phyloP scores from a whole-genome alignment of 1,140 invertebrate species.

The Agrypnia vestita region DNA sequence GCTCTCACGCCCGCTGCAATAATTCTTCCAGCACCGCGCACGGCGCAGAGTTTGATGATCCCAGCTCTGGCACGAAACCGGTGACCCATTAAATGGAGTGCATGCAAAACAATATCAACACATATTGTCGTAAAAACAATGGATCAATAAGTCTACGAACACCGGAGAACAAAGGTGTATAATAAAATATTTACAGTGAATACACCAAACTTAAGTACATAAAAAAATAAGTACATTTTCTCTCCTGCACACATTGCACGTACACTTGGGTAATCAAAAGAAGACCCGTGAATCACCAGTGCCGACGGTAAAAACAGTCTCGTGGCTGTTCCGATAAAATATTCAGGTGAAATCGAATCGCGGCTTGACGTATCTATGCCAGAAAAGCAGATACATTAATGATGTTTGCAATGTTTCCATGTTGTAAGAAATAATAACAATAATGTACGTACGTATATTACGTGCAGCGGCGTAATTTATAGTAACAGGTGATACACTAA shows the following conservation, averaged over 20 bases:
- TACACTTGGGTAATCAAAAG: not conserved
- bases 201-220: not conserved
- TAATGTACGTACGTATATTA: too few relatives aligned
- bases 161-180: slow-evolving; percentile 4
- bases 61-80: not conserved
- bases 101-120: not conserved
- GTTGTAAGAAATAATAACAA: too few relatives aligned
- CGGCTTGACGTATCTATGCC: too few relatives aligned
- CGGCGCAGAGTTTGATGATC: not conserved
- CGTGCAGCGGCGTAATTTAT: too few relatives aligned
- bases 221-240: not conserved
- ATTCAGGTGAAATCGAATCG: not conserved
- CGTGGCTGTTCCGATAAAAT: not conserved
- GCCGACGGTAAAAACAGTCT: not conserved
- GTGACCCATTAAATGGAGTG: not conserved
- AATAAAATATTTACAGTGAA: too few relatives aligned
- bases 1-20: too few relatives aligned
- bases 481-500: too few relatives aligned
- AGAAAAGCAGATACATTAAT: too few relatives aligned
- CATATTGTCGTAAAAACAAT: not conserved
- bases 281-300: not conserved
- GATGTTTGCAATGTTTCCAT: too few relatives aligned
- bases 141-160: not conserved
- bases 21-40: too few relatives aligned
- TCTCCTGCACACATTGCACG: slow-evolving; percentile 3